Percentiles rank a stretch among this genome's conserved stretches.
These are phyloP conservation scores for Herpailurus yagouaroundi DNA, from an alignment of 2,113 vertebrate genomes.

Conservation along the genomic window DNA sequence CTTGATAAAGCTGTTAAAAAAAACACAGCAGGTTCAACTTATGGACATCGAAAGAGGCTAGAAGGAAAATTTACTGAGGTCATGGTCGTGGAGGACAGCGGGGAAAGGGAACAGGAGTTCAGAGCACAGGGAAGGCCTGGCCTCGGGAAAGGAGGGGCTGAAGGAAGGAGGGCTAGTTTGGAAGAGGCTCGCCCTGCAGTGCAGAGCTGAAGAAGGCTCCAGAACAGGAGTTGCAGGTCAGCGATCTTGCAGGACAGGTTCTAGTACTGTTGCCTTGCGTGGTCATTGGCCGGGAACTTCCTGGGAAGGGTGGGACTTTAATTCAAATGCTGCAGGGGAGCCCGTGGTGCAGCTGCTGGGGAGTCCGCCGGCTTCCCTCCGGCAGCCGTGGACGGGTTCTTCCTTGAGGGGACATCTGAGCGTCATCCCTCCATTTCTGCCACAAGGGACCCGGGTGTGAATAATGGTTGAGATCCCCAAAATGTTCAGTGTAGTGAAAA, in stretches of 20 bases:
- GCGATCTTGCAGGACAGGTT: background rate
- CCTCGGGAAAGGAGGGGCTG: background rate
- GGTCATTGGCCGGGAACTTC: background rate
- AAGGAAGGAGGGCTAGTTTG: fast-evolving
- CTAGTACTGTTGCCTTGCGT: background rate
- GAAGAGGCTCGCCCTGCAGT: too few relatives aligned
- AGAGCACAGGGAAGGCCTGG: too few relatives aligned
- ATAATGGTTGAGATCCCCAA: too few relatives aligned
- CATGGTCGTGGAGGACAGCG: background rate
- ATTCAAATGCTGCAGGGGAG: background rate
- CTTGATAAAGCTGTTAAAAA: background rate
- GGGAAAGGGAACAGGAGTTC: background rate
- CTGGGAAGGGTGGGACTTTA: background rate
- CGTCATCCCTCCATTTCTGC: fast-evolving
- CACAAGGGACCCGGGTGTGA: too few relatives aligned
- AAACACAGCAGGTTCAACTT: background rate
- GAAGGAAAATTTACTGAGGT: background rate
- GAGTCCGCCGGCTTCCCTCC: background rate
- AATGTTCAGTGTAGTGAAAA: background rate
- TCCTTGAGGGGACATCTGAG: background rate
- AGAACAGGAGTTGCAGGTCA: fast-evolving
- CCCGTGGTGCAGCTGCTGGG: background rate
- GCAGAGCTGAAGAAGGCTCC: background rate
- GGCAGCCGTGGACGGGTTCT: background rate
- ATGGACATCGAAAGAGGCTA: background rate